A percentile compares a stretch with the other conserved stretches of the same genome.
These are phyloP conservation scores for Nylanderia fulva DNA, from an alignment of 1,140 invertebrate species.

Conservation along the genomic window DNA sequence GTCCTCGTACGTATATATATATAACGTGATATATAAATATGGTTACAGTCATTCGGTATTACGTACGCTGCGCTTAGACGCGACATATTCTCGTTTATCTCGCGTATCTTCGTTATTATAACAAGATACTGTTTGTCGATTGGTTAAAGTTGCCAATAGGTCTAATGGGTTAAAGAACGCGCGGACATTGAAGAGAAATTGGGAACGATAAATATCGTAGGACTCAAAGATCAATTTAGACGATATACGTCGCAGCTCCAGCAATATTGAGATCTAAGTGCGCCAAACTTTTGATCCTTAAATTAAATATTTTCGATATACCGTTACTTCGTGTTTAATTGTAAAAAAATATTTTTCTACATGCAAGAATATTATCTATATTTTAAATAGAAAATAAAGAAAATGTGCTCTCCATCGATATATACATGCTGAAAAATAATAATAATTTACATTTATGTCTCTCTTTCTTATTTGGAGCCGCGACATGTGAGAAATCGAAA, in stretches of 20 bases:
- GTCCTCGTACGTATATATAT: slow-evolving; percentile 72
- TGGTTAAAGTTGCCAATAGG: slow-evolving; percentile 76
- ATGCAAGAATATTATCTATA: not conserved
- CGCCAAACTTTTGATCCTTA: not conserved
- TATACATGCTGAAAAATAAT: not conserved
- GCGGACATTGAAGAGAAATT: not conserved
- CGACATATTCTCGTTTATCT: slow-evolving; percentile 43
- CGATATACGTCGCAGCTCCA: slow-evolving; percentile 3
- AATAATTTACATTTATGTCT: slow-evolving; percentile 37
- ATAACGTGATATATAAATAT: slow-evolving; percentile 72
- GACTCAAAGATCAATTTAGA: slow-evolving; percentile 26
- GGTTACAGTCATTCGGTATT: slow-evolving; percentile 64
- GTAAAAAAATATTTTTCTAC: not conserved
- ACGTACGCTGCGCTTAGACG: slow-evolving; percentile 49
- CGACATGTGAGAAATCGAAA: slow-evolving; percentile 9
- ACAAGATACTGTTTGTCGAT: slow-evolving; percentile 71
- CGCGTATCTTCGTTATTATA: slow-evolving; percentile 40
- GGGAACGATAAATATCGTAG: slow-evolving; percentile 28
- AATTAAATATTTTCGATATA: not conserved
- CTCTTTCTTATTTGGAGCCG: not conserved
- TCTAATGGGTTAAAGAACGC: slow-evolving; percentile 20
- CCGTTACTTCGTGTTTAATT: not conserved
- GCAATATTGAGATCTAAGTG: slow-evolving; percentile 11
- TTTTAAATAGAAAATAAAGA: not conserved
- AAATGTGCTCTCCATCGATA: not conserved